phyloP scores from a whole-genome alignment of 2,797 vertebrate species.

The Spheniscus humboldti region DNA sequence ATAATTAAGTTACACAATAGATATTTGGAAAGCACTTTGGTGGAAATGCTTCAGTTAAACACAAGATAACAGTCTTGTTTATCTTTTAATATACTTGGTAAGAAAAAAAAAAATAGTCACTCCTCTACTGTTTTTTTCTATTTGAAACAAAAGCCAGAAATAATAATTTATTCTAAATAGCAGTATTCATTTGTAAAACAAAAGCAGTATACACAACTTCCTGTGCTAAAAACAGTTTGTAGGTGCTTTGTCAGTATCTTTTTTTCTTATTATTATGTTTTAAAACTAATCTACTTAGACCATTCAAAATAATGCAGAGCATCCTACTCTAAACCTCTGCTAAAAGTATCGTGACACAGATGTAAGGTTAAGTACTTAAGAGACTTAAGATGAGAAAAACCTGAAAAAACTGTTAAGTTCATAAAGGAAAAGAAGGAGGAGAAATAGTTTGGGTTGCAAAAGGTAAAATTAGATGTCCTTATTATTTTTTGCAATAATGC shows the following conservation, averaged over 20 bases:
- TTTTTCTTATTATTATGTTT: neutral
- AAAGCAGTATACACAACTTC: neutral
- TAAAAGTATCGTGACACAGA: neutral
- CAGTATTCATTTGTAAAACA: neutral
- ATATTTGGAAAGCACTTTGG: neutral
- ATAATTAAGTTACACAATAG: neutral
- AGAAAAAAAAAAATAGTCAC: neutral
- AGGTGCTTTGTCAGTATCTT: neutral
- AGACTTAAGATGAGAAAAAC: neutral
- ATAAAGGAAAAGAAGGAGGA: neutral
- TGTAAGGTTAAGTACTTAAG: neutral
- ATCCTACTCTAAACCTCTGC: neutral
- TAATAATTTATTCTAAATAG: neutral
- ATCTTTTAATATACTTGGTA: neutral
- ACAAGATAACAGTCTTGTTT: neutral
- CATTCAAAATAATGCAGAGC: neutral
- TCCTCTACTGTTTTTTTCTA: neutral
- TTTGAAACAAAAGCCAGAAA: neutral
- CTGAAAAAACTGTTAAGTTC: neutral
- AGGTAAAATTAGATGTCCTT: neutral
- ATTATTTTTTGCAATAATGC: neutral
- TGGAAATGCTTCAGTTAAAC: neutral
- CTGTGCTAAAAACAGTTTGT: neutral
- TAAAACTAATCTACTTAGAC: neutral
- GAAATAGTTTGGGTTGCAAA: neutral